Percentiles rank a stretch among this genome's conserved stretches.
phyloP scores from a whole-genome alignment of 2,797 vertebrate genomes.

The Lates japonicus region DNA sequence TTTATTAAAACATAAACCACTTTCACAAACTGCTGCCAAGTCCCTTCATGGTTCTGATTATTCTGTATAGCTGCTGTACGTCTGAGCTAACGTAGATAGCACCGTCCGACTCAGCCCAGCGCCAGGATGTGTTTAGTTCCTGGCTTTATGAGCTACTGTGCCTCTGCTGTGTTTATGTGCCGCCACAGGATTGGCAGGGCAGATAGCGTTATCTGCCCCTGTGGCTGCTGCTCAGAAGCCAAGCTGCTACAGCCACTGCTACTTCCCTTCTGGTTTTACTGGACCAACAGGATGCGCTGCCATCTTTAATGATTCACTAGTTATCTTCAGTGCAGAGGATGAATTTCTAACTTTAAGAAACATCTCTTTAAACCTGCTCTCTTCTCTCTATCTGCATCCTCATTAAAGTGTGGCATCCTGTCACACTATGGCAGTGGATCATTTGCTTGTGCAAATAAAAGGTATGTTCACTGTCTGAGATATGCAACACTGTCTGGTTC shows the following conservation, averaged over 20 bases:
- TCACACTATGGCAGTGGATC: conserved; percentile 49
- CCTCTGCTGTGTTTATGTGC: conserved; percentile 46
- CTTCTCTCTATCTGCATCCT: conserved; percentile 4
- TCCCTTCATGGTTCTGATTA: conserved; percentile 24
- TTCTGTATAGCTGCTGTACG: conserved; percentile 24
- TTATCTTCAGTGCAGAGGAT: conserved; percentile 5
- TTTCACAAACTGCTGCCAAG: conserved; percentile 37
- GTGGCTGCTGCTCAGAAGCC: conserved; percentile 46
- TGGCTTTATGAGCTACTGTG: not conserved
- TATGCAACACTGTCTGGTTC: conserved; percentile 26
- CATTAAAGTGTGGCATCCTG: conserved; percentile 8
- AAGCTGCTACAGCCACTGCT: conserved; percentile 6
- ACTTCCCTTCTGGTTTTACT: conserved; percentile 29
- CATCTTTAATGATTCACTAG: conserved; percentile 22
- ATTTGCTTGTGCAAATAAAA: conserved; percentile 70
- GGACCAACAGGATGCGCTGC: conserved; percentile 28
- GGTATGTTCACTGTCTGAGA: conserved; percentile 26
- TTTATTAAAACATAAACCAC: conserved; percentile 27
- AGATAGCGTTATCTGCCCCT: conserved; percentile 65
- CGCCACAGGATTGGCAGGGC: conserved; percentile 46
- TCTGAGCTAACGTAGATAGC: conserved; percentile 1
- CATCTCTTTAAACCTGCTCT: not conserved
- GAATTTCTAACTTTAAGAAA: not conserved
- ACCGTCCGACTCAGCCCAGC: not conserved
- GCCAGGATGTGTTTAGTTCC: conserved; percentile 8